phyloP scores from a whole-genome alignment of 2,888 invertebrate genomes.

The Ennomos erosarius region DNA sequence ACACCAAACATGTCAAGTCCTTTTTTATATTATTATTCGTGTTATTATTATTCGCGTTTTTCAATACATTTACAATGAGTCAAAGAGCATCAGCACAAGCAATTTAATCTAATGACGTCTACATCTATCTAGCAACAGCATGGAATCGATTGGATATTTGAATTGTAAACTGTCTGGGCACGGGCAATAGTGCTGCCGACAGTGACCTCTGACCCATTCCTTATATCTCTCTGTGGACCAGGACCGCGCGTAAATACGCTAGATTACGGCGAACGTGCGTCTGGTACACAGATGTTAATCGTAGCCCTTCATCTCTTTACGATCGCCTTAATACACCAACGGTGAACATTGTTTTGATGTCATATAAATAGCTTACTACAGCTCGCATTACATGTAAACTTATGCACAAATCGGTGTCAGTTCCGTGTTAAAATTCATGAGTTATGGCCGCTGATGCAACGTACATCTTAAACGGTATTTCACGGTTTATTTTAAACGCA shows the following conservation, averaged over 20 bases:
- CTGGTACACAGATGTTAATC: constrained; percentile 73
- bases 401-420: constrained; percentile 64
- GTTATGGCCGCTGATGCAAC: constrained; percentile 43
- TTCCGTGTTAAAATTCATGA: constrained; percentile 63
- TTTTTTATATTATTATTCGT: too few relatives aligned
- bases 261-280: constrained; percentile 64
- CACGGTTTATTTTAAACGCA: constrained; percentile 44
- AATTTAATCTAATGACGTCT: constrained; percentile 42
- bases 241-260: constrained; percentile 41
- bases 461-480: constrained; percentile 29
- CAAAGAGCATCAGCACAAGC: constrained; percentile 9
- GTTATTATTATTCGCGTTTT: too few relatives aligned
- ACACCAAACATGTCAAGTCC: too few relatives aligned
- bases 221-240: constrained; percentile 39
- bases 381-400: constrained; percentile 55
- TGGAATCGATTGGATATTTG: constrained; percentile 52
- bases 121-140: constrained; percentile 38
- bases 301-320: constrained; percentile 60
- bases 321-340: constrained; percentile 57
- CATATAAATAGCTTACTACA: constrained; percentile 72
- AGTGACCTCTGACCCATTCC: constrained; percentile 54
- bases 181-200: constrained; percentile 43
- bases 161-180: constrained; percentile 50
- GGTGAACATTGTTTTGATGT: constrained; percentile 65
- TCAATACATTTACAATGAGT: too few relatives aligned